Evolutionary conservation across 2,888 invertebrate genomes (phyloP), one percentile per base, ranked within the genome.

Genomic region (Lasioglossum vierecki): DNA sequence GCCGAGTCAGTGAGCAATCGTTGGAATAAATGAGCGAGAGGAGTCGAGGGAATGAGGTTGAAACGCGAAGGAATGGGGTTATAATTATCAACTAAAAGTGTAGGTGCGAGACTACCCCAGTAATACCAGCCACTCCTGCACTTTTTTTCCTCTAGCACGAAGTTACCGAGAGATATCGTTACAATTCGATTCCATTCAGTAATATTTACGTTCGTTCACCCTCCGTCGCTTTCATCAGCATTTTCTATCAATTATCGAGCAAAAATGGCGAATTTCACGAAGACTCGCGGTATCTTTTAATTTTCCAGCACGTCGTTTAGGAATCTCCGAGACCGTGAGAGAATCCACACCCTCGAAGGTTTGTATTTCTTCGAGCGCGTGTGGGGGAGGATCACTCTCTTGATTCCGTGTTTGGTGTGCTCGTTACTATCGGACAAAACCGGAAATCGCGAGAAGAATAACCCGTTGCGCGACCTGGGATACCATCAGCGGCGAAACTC

Each of bases 361-460:
- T 90, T 89, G 86, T 86, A 84, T 88, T 90, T 89, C 88, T 88
- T 91, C 81, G 86, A 88, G 88, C 88, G 46, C 22, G 76, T 1
- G 22, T 49, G 71, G 81, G 60, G 63, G 6, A 35, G 35, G 73
- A 86, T 83, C 76, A 18, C 66, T 35, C 44, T 13, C 66, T 81
- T 80, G 79, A 76, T 85, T 76, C 73, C 73, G 75, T 57, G 46
- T 66, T 70, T 76, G 26, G 8, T 76, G 22, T 30, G 63, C 46
- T 81, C 76, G 71, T 88, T 87, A 80, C 76, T 81, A 70, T 68
- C 15, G 76, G 60, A 53, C 68, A 26, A 53, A 46, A 41, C 53
- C 68, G 46, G 35, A 57, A 82, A 82, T 86, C 76, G 74, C 74
- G 60, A 60, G 82, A 44, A 22, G 39, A 63, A 30, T 30, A 63